Evolutionary conservation across 2,797 vertebrate genomes (phyloP).

Genomic region (Tangara arthus): DNA sequence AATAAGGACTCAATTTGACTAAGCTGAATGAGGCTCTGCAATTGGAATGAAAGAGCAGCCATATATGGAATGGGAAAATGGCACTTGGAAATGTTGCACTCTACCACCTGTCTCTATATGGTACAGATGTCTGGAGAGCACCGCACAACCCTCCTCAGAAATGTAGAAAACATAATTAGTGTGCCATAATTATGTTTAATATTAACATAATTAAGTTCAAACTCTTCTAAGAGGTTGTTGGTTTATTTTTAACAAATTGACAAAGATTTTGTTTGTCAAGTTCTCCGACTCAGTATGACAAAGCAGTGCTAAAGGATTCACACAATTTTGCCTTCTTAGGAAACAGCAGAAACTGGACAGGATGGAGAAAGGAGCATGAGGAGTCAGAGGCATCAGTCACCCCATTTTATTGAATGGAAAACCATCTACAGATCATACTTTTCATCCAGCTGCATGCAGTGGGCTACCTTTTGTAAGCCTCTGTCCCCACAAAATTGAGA

Average conservation of each 20-base stretch:
- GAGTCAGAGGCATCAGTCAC: neutral
- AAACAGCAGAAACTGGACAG: neutral
- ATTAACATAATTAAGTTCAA: constrained; percentile 24
- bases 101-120: neutral
- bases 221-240: neutral
- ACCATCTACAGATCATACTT: neutral
- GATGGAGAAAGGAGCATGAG: neutral
- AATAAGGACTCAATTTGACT: neutral
- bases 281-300: neutral
- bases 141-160: neutral
- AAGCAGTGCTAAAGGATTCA: neutral
- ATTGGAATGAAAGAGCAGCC: neutral
- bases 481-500: neutral
- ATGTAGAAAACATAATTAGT: neutral
- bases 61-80: neutral
- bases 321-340: neutral
- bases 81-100: neutral
- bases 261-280: neutral
- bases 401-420: neutral
- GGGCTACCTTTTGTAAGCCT: neutral
- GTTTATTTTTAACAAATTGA: neutral
- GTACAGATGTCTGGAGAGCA: neutral
- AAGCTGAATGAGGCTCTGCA: constrained; percentile 12
- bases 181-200: neutral
- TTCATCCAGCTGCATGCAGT: neutral